A percentile compares a stretch with the other conserved stretches of the same genome.
phyloP scores from a whole-genome alignment of 2,113 vertebrate genomes.

The Perognathus longimembris region DNA sequence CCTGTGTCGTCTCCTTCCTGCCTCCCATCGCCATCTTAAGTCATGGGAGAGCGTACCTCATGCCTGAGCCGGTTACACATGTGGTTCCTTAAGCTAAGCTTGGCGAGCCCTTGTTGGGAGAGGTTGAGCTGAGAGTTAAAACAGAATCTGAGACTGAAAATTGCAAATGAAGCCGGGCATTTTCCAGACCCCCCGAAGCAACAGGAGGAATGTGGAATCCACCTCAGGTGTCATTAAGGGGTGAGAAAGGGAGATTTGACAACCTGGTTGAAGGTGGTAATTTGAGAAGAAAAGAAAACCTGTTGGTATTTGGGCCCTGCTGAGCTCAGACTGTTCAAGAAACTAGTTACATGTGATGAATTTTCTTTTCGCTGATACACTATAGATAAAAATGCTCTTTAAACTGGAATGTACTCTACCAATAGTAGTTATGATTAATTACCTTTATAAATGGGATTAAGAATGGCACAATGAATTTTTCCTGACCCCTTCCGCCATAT shows the following conservation, averaged over 20 bases:
- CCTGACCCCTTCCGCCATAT: no score
- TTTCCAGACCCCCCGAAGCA: not conserved
- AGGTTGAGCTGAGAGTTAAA: not conserved
- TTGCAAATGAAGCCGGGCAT: not conserved
- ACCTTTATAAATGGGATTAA: slow-evolving; percentile 21
- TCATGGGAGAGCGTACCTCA: fast-evolving
- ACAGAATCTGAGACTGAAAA: not conserved
- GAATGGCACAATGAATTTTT: no score
- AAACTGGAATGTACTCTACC: slow-evolving; percentile 19
- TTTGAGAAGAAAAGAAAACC: not conserved
- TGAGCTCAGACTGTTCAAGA: slow-evolving; percentile 42
- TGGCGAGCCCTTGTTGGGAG: not conserved
- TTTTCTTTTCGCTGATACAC: slow-evolving; percentile 50
- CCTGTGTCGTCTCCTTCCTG: not conserved
- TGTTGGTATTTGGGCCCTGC: slow-evolving; percentile 20
- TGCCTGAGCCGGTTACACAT: not conserved
- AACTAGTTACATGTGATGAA: slow-evolving; percentile 1
- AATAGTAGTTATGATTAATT: slow-evolving; percentile 55
- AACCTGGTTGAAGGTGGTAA: not conserved
- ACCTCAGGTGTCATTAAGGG: not conserved
- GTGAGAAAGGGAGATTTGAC: not conserved
- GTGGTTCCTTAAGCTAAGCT: not conserved
- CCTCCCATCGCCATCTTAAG: not conserved
- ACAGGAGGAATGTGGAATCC: not conserved
- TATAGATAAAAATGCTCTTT: slow-evolving; percentile 50